phyloP scores from a whole-genome alignment of 1,140 invertebrate species.

The Magallana ariakensis region DNA sequence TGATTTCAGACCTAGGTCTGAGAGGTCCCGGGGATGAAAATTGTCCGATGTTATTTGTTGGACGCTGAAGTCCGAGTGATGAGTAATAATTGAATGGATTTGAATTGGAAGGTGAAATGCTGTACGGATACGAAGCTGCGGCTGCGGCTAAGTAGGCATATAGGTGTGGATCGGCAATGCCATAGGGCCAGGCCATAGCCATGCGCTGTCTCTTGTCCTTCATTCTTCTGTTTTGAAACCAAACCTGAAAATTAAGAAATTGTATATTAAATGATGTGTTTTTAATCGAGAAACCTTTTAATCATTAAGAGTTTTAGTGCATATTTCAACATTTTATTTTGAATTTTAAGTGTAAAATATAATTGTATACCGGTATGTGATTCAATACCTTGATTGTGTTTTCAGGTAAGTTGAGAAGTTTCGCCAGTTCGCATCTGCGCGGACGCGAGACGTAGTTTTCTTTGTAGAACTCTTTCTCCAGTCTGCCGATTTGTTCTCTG shows the following conservation, averaged over 20 bases:
- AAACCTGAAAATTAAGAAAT: constrained; percentile 87
- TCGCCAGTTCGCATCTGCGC: constrained; percentile 94
- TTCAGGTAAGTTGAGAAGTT: constrained; percentile 95
- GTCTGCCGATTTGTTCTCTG: constrained; percentile 92
- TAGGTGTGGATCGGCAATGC: constrained; percentile 88
- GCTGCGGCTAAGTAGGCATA: constrained; percentile 94
- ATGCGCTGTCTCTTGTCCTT: constrained; percentile 97
- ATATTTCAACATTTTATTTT: too few species aligned
- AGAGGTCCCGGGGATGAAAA: constrained; percentile 59
- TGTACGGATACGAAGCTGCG: constrained; percentile 83
- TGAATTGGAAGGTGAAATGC: constrained; percentile 70
- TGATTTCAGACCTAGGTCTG: constrained; percentile 60
- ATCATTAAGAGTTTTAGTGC: too few species aligned
- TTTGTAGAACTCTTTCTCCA: constrained; percentile 98
- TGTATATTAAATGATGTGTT: background rate
- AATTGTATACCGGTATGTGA: too few species aligned
- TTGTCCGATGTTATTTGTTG: constrained; percentile 53
- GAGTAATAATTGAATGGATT: constrained; percentile 67
- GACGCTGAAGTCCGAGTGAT: constrained; percentile 60
- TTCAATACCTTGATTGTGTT: constrained; percentile 96
- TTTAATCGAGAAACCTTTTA: background rate
- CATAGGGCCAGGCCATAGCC: constrained; percentile 95
- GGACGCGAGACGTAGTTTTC: constrained; percentile 99
- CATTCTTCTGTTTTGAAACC: constrained; percentile 99
- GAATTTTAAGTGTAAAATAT: too few species aligned